Base-by-base conservation (phyloP, 1,140 invertebrate genomes). In the Anastrepha ludens region DNA sequence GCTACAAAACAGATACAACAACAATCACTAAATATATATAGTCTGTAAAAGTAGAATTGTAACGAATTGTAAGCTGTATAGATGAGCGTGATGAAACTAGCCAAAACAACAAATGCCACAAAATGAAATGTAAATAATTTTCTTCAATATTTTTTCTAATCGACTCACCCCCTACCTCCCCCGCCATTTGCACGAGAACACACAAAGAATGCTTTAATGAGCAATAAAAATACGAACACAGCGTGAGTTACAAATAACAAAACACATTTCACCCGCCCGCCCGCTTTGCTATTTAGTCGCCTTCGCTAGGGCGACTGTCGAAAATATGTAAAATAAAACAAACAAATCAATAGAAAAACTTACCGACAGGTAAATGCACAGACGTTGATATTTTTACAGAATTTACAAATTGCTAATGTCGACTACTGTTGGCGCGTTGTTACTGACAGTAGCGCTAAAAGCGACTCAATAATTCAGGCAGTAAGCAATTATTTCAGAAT, bases 391-490 rank as follows among this genome's bases (percentile, higher is more conserved):
- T 17, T 39, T 47, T 41, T 41, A 39, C 67, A 74, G 44, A 74
- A 44, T 47, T 7, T n/a, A 17, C 67, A 11, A 74, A 74, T 74
- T 13, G 39, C 67, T 74, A 74, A 44, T 74, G 67, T 74, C 67
- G 41, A 74, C 41, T 17, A 41, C 17, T 44, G 67, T 13, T 47
- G 41, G 3, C 13, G 41, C 29, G 50, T 55, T 55, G 29, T 55
- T 13, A 47, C 3, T 13, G 67, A 55, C 50, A 55, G 39, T 17
- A 39, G 41, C 41, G 41, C 67, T 47, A 11, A 47, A 15, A 74
- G 67, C 44, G 67, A 74, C 67, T 74, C 41, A 74, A 47, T 74
- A 74, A 74, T 74, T 74, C 67, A 74, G 44, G 4, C 67, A 41
- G 44, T 74, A 74, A 74, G 13, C 67, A 47, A 74, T 74, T 74